Evolutionary conservation across 2,113 vertebrate genomes (phyloP), one percentile per base, ranked within the genome.

Genomic region (Orientallactaga bullata): DNA sequence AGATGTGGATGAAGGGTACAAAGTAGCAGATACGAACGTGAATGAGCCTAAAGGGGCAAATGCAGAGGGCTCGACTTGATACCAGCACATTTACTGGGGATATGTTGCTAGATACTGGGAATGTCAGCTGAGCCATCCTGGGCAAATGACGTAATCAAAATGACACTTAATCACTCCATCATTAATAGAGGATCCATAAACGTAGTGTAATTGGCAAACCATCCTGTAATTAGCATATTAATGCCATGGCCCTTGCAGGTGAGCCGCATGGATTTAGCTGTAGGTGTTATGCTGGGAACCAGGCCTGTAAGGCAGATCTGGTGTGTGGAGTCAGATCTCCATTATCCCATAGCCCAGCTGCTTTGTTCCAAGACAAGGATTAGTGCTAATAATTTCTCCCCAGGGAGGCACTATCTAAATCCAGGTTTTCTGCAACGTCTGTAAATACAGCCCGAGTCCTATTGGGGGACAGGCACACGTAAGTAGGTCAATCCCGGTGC

Each of bases 341-440:
- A 69, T 97, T 97, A 97, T 95, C 96, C 95, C 97, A 94, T 96
- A 69, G 88, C 91, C 28, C 7, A 78, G 96, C 95, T 95, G 89
- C 91, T 97, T 97, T 97, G 96, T 98, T 98, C 97, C 97, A 97
- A 98, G 97, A 95, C 91, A 96, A 96, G 97, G 97, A 98, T 98
- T 98, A 97, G 96, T 77, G 95, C 94, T 98, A 97, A 98, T 98
- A 98, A 98, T 98, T 97, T 98, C 95, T 97, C 98, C 97, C 96
- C 91, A 72, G 98, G 97, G 97, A 97, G 95, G 91, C 77, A 95
- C 95, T 97, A 95, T 91, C 93, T 98, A 94, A 3, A 98, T 97
- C 91, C 93, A 95, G 81, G 93, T 96, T 97, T 97, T 97, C 88
- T 96, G 91, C 92, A 94, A 97, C 86, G 94, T 92, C 93, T 98